phyloP scores from a whole-genome alignment of 2,113 vertebrate genomes.

The Edolisoma coerulescens region DNA sequence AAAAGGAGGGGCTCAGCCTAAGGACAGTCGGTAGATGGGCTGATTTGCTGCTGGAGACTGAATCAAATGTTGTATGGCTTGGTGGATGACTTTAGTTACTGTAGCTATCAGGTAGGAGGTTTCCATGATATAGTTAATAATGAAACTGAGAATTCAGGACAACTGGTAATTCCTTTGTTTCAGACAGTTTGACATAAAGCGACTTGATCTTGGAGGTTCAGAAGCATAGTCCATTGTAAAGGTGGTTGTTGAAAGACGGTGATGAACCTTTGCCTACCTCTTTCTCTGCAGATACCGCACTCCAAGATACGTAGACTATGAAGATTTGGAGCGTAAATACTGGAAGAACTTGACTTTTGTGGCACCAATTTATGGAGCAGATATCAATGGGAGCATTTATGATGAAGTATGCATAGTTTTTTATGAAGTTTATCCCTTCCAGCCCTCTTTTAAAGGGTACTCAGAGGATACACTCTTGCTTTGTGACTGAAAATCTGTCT shows the following conservation, averaged over 20 bases:
- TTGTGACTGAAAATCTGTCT: slow-evolving; percentile 5
- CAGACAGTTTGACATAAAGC: not conserved
- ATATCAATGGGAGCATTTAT: slow-evolving; percentile 83
- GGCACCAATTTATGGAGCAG: slow-evolving; percentile 82
- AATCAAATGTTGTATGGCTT: not conserved
- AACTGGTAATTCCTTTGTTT: not conserved
- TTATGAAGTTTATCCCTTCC: slow-evolving; percentile 10
- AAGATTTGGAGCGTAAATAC: slow-evolving; percentile 83
- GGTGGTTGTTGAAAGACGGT: not conserved
- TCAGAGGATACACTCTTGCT: not conserved
- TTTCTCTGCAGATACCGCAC: slow-evolving; percentile 74
- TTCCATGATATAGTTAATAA: not conserved
- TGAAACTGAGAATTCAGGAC: not conserved
- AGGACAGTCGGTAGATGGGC: not conserved
- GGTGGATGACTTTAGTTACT: not conserved
- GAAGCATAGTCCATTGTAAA: not conserved
- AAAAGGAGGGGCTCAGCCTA: not conserved
- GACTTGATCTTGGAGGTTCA: not conserved
- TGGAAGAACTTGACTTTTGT: slow-evolving; percentile 84
- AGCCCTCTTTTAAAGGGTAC: not conserved
- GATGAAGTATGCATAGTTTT: slow-evolving; percentile 74
- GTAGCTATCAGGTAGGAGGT: not conserved
- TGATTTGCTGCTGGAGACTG: not conserved
- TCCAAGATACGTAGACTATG: slow-evolving; percentile 76
- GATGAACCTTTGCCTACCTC: slow-evolving; percentile 17